Evolutionary conservation across 2,888 invertebrate genomes (phyloP).

Genomic region (Rutpela maculata): DNA sequence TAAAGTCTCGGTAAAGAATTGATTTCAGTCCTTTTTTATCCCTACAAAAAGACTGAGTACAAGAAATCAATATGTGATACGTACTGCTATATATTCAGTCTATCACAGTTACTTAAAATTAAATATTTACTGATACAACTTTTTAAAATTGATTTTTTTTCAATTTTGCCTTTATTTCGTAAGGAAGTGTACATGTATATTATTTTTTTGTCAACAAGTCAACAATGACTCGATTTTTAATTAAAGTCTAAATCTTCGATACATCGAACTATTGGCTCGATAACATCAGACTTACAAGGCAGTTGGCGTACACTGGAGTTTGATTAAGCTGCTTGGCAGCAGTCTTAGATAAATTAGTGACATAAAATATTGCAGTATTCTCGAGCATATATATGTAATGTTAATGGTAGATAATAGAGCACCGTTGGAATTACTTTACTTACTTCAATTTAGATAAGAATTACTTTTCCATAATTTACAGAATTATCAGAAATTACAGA

Average conservation of each 20-base stretch:
- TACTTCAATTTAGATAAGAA: not conserved
- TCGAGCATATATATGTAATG: not conserved
- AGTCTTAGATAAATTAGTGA: constrained; percentile 4
- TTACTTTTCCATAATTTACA: no score
- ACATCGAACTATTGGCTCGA: not conserved
- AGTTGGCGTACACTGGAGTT: not conserved
- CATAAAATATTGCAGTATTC: not conserved
- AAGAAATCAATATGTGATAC: no score
- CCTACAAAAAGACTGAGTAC: no score
- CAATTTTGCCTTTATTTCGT: no score
- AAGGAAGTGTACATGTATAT: not conserved
- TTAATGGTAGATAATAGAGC: not conserved
- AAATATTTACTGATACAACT: no score
- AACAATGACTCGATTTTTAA: not conserved
- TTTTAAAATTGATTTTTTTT: no score
- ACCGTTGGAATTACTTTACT: not conserved
- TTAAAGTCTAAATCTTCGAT: not conserved
- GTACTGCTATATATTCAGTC: no score
- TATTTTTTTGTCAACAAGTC: not conserved
- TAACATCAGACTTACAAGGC: not conserved
- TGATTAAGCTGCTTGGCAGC: constrained; percentile 7
- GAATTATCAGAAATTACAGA: not conserved
- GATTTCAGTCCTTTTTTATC: no score
- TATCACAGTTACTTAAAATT: no score
- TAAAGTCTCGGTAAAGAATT: no score